phyloP scores from a whole-genome alignment of 35 echinoderm and acorn worm species.

The Amphiura filiformis region DNA sequence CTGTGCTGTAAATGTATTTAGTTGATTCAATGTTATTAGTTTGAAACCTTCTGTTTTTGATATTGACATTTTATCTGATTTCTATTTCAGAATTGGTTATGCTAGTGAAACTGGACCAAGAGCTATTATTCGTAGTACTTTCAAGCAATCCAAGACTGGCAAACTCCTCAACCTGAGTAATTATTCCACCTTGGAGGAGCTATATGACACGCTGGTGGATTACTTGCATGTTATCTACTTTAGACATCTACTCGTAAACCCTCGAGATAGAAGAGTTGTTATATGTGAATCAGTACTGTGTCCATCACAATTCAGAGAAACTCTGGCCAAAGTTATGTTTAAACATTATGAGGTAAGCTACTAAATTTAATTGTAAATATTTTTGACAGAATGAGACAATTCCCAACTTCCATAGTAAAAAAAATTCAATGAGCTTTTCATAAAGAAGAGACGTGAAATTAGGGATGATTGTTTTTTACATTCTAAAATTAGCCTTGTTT shows the following conservation, averaged over 20 bases:
- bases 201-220: constrained; percentile 88
- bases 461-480: too few species aligned
- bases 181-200: constrained; percentile 61
- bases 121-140: constrained; percentile 74
- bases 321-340: constrained; percentile 89
- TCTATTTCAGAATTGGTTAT: constrained; percentile 77
- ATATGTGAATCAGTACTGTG: constrained; percentile 92
- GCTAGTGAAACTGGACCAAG: constrained; percentile 85
- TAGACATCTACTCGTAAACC: constrained; percentile 91
- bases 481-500: too few species aligned
- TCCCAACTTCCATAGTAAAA: too few species aligned
- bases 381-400: too few species aligned
- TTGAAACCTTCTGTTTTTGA: too few species aligned
- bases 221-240: constrained; percentile 90
- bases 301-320: constrained; percentile 87
- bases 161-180: constrained; percentile 57
- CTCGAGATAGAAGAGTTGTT: constrained; percentile 83
- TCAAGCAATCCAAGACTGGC: constrained; percentile 66
- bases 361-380: not conserved
- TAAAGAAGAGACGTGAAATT: too few species aligned
- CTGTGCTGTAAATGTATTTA: too few species aligned
- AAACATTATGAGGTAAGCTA: constrained; percentile 93
- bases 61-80: too few species aligned
- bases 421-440: too few species aligned
- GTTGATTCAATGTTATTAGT: too few species aligned